Evolutionary conservation across 92 coral and sea anemone species (phyloP), one percentile per base, ranked within the genome.

Genomic region (Isaurus tuberculatus): DNA sequence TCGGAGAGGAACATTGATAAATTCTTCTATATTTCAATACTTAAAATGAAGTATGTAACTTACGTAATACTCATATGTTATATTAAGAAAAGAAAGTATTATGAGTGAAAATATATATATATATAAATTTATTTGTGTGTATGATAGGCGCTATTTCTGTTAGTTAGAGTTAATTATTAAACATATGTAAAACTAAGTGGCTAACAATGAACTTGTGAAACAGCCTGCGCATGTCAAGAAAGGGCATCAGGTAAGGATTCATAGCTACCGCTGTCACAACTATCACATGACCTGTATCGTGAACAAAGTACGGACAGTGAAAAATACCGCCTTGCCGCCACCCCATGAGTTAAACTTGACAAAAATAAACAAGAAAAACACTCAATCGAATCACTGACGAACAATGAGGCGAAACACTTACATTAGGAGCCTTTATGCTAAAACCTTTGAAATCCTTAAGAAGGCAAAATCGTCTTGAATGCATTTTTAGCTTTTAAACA

Each of bases 211-310:
- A 22, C 82, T 77, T 77, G 82, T 36, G 82, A 58, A 26, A 63
- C 31, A 19, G 32, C 16, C 19, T 63, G 34, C 33, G 80, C 31
- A 22, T 57, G 70, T 77, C 70, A 77, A 14, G 82, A 58, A 33
- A 57, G 69, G 22, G 26, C 70, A 19, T 77, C 82, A 19, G 70
- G 82, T 28, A 77, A 57, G 82, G 82, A 77, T 15, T 77, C 82
- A 77, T 26, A 60, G 68, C 82, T 75, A 55, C 49, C 81, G 65
- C 81, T 77, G 82, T 77, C 82, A 34, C 53, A 77, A 77, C 82
- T 77, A 65, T 77, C 82, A 77, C 69, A 77, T 63, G 82, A 58
- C 70, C 82, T 77, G 82, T 58, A 27, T 57, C 58, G 68, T 40
- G 23, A 58, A 77, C 82, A 77, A 65, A 77, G 63, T 63, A 57